Evolutionary conservation across 2,888 invertebrate species (phyloP).

Genomic region (Tetragonisca angustula): DNA sequence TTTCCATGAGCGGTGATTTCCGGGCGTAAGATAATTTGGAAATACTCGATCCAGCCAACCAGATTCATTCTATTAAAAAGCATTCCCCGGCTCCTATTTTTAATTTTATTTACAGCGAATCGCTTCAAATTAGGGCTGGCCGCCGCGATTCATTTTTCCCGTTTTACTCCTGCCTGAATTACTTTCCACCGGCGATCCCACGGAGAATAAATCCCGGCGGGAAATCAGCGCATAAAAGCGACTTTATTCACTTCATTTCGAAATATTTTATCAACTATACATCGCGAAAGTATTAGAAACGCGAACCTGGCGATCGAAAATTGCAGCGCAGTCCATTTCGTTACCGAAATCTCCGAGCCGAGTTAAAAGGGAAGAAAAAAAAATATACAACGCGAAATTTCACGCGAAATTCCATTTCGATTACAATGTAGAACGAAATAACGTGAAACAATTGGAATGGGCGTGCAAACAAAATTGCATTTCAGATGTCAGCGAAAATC

Average conservation of each 20-base stretch:
- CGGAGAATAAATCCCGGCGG: constrained; percentile 18
- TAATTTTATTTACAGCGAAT: constrained; percentile 5
- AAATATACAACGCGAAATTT: neutral
- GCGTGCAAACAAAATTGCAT: neutral
- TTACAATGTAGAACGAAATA: neutral
- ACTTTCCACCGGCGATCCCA: constrained; percentile 33
- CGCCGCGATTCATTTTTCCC: constrained; percentile 4
- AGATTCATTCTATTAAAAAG: constrained; percentile 14
- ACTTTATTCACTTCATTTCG: neutral
- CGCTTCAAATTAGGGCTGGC: neutral
- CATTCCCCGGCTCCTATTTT: neutral
- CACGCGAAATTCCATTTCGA: neutral
- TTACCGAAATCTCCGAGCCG: neutral
- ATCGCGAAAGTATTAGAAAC: neutral
- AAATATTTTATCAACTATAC: neutral
- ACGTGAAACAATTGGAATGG: neutral
- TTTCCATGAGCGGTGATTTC: constrained; percentile 10
- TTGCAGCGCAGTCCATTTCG: neutral
- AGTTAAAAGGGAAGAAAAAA: neutral
- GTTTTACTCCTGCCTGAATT: neutral
- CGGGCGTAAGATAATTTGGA: constrained; percentile 11
- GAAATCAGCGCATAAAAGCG: constrained; percentile 5
- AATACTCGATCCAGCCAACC: neutral
- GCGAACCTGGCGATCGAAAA: neutral
- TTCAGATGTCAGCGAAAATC: too few species aligned